Evolutionary conservation across 2,113 vertebrate genomes (phyloP).

Genomic region (Aegotheles bennettii): DNA sequence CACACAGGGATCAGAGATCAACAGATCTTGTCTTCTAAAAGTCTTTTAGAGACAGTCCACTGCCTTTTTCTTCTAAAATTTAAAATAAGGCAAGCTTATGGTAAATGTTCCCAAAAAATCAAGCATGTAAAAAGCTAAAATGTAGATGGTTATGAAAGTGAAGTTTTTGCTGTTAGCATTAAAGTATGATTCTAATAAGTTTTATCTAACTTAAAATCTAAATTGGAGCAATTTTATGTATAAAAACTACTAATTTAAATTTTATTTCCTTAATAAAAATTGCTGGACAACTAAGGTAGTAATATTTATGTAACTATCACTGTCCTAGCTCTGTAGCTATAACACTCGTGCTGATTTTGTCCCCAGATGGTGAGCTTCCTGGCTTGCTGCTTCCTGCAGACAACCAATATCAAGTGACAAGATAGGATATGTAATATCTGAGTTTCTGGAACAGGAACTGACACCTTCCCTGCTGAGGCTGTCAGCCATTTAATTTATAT

Average conservation of each 20-base stretch:
- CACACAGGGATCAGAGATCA: neutral
- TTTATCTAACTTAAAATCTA: neutral
- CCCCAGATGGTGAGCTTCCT: neutral
- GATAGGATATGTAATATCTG: neutral
- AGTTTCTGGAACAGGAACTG: neutral
- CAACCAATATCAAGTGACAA: neutral
- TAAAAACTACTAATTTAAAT: neutral
- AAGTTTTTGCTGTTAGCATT: neutral
- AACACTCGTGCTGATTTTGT: neutral
- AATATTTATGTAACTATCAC: neutral
- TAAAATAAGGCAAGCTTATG: neutral
- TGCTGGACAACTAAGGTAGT: neutral
- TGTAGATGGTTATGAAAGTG: neutral
- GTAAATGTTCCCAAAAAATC: neutral
- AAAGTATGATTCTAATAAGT: neutral
- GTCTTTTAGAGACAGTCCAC: neutral
- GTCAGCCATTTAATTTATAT: neutral
- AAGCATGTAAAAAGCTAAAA: neutral
- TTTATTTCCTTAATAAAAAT: neutral
- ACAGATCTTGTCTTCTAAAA: neutral
- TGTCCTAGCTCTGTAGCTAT: neutral
- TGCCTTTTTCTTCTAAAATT: neutral
- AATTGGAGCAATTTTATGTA: neutral
- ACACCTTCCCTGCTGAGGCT: neutral
- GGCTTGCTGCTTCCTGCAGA: neutral